Base-by-base conservation (phyloP, 2,888 invertebrate species). In the Elysia crispata region DNA sequence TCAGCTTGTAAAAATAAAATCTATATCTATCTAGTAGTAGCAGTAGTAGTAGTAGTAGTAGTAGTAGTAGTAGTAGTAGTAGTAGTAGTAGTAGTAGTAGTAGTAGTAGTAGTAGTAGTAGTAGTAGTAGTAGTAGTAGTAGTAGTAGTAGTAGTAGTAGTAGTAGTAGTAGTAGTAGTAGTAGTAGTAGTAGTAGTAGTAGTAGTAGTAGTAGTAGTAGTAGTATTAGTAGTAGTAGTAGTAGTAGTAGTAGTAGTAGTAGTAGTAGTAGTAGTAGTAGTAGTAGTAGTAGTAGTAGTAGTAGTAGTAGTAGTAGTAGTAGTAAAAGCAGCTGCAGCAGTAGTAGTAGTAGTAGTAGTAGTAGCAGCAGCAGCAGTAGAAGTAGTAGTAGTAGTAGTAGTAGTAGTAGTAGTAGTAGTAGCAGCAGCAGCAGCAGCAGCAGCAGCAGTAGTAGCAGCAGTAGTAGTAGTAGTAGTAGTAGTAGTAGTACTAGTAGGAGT, bases 61-160 rank as follows among this genome's bases (percentile, higher is more conserved):
- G 54, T 54, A 54, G 54, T 54, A 54, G 54, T 54, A 54, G 54
- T 54, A 54, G 54, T 54, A 54, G 54, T 54, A 54, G 54, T 54
- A 54, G 54, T 54, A 54, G 54, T 54, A 54, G 54, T 54, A 54
- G 54, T 54, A 54, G 54, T 13, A 64, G 64, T 18, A 64, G 64
- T 18, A 23, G 23, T 18, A 64, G 64, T 23, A 64, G 64, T 18
- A 64, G 64, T 54, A 54, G 64, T 18, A 18, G 23, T 13, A 23
- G 64, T 13, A 64, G 64, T 64, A 64, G 64, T 13, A 64, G 64
- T 18, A 23, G 64, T 18, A 64, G 64, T 13, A 64, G 64, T 18
- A 64, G 64, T 13, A 64, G 23, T 18, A 64, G 64, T 64, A 64
- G 64, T 13, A 64, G 64, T 18, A 23, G 23, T 18, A 64, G 64